Evolutionary conservation across 2,113 vertebrate species (phyloP), one percentile per base, ranked within the genome.

Genomic region (Oreochromis tanganicae): DNA sequence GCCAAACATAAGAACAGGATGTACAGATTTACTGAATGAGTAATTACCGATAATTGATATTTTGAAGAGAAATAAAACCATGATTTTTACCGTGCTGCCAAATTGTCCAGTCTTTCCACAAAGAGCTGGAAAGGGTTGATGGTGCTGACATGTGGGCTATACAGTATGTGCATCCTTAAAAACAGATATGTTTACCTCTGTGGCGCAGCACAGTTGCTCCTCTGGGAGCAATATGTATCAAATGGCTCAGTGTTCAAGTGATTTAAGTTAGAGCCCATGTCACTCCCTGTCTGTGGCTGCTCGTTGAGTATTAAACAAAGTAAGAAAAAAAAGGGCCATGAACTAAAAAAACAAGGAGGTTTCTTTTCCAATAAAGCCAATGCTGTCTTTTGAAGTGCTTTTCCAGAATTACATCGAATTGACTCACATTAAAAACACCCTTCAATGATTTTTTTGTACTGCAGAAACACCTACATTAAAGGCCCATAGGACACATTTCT

Each of bases 401-500:
- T 84, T 55, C 84, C 82, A 56, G 34, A 79, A 66, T 82, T 11
- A 29, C 61, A 87, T 89, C 27, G 9, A 90, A 83, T 83, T 14
- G 43, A 66, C 84, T 85, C 89, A 88, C 92, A 87, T 87, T 86
- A 63, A 73, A 80, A 52, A 55, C 21, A 86, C 29, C 43, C 56
- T 85, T 85, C 81, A 12, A 55, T 46, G 29, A 32, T 78, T 50
- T 78, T 73, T 73, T 73, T 81, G 34, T 32, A 36, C 75, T 16
- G 57, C 12, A 61, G 61, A 79, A 86, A 91, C 29, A 38, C 82
- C 71, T 90, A 82, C 71, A 90, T 90, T 80, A 91, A 89, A 82
- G 29, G 73, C 66, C 63, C 85, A 78, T 52, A 41, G 61, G 78
- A 32, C 59, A 63, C 83, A 75, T 90, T 93, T 89, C 63, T 86